phyloP scores from a whole-genome alignment of 2,113 vertebrate species.

The Ophthalmolycus amberensis region DNA sequence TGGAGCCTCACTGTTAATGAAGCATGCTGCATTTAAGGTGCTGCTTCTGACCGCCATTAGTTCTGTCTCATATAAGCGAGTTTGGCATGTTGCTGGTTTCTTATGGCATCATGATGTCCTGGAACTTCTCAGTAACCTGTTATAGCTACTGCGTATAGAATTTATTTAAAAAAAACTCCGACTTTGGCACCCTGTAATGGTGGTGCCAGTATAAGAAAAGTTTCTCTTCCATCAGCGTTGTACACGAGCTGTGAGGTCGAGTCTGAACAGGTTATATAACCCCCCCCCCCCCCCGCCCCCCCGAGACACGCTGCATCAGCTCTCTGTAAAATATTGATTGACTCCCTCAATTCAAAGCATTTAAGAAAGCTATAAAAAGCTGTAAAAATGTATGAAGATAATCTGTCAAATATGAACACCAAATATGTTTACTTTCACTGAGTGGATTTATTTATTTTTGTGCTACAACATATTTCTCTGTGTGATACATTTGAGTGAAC shows the following conservation, averaged over 20 bases:
- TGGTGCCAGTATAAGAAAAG: no score
- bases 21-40: background rate
- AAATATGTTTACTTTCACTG: background rate
- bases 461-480: background rate
- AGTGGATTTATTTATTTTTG: background rate
- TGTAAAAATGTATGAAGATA: background rate
- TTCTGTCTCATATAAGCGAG: background rate
- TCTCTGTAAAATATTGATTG: slow-evolving; percentile 48
- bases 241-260: background rate
- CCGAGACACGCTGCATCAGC: slow-evolving; percentile 24
- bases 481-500: background rate
- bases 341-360: background rate
- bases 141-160: background rate
- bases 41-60: background rate
- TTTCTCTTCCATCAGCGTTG: background rate
- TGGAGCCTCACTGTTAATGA: background rate
- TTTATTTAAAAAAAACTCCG: background rate
- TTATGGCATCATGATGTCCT: background rate
- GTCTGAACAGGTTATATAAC: slow-evolving; percentile 50
- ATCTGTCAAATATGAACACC: background rate
- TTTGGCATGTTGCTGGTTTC: background rate
- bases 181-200: background rate
- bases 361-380: background rate
- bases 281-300: slow-evolving; percentile 29
- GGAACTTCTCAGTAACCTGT: background rate